Base-by-base conservation (phyloP, 1,140 invertebrate species). In the Steinernema khuongi region DNA sequence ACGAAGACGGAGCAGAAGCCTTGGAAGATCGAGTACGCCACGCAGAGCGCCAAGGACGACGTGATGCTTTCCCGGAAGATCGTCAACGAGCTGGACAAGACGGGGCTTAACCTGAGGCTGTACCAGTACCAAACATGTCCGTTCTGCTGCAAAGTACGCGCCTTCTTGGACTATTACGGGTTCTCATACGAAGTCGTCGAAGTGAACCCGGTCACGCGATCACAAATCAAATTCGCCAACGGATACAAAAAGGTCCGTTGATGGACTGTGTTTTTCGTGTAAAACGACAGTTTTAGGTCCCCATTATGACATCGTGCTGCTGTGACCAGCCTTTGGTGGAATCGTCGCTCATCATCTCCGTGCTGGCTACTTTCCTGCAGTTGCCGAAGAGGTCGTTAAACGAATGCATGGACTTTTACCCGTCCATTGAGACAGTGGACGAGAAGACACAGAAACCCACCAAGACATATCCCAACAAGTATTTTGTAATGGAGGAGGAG, bases 61-160 rank as follows among this genome's bases (percentile, higher is more conserved):
- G 67, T 78, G 28, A 7, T 31, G 32, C 33, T 77, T 14, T 77
- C 75, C n/a, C 41, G 75, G 19, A 77, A 76, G 70, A 79, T 80
- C 68, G 70, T 78, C 1, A 78, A 79, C 66, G 75, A 79, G 31
- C 68, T 88, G 19, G 92, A 95, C 86, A 87, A 87, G 2, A 90
- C 89, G 71, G 90, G 91, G 14, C 87, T 97, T 66, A 91, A 95
- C 79, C 86, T 98, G 19, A 92, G 92, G 0, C 87, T 98, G 28
- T 98, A 92, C 85, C 96, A 99, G 88, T 99, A 95, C 86, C 92
- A 96, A 82, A 96, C 93, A 1, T 99, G 96, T 86, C 96, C 96
- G 31, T 99, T 98, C 87, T 99, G 96, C 86, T 98, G 94, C 83
- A 99, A 99, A 89, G 86, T 78, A 31, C 89, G 96, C 75, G 91